A percentile compares a stretch with the other conserved stretches of the same genome.
These are phyloP conservation scores for Ennomos fuscantarius DNA, from an alignment of 2,888 invertebrate genomes.

Conservation along the genomic window DNA sequence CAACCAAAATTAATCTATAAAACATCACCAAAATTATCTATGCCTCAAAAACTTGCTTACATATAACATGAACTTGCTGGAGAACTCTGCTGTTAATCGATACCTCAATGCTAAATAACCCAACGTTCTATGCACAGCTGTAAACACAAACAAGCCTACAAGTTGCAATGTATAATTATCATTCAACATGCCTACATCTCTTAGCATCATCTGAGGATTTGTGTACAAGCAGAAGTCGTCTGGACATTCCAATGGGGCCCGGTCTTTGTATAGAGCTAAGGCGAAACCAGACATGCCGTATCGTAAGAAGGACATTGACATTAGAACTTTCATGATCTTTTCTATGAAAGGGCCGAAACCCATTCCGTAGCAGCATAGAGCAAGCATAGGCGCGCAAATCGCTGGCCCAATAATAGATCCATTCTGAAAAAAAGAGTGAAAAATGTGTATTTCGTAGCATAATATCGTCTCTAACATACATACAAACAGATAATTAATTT, in stretches of 20 bases:
- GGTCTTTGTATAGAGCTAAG: constrained; percentile 85
- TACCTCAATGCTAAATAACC: constrained; percentile 86
- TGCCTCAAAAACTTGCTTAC: constrained; percentile 83
- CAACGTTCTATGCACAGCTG: constrained; percentile 79
- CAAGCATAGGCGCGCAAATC: constrained; percentile 82
- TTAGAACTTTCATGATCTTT: constrained; percentile 80
- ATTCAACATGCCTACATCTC: constrained; percentile 86
- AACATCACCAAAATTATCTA: constrained; percentile 55
- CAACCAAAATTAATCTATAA: not conserved
- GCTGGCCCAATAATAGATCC: constrained; percentile 86
- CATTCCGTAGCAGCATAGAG: constrained; percentile 86
- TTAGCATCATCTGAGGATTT: constrained; percentile 85
- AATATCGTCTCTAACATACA: too few species aligned
- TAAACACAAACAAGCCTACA: constrained; percentile 82
- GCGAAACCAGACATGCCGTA: constrained; percentile 88
- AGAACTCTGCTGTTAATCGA: constrained; percentile 82
- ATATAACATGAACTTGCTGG: constrained; percentile 82
- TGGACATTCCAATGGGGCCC: constrained; percentile 86
- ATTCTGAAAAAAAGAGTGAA: constrained; percentile 77
- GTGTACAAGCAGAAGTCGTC: constrained; percentile 84
- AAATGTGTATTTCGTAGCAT: too few species aligned
- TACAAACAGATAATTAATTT: too few species aligned
- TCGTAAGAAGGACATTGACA: constrained; percentile 87
- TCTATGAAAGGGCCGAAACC: constrained; percentile 85
- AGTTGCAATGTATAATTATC: constrained; percentile 83